Conservation (phyloP, 2,797 vertebrate genomes). For the Catamblyrhynchus diadema region DNA sequence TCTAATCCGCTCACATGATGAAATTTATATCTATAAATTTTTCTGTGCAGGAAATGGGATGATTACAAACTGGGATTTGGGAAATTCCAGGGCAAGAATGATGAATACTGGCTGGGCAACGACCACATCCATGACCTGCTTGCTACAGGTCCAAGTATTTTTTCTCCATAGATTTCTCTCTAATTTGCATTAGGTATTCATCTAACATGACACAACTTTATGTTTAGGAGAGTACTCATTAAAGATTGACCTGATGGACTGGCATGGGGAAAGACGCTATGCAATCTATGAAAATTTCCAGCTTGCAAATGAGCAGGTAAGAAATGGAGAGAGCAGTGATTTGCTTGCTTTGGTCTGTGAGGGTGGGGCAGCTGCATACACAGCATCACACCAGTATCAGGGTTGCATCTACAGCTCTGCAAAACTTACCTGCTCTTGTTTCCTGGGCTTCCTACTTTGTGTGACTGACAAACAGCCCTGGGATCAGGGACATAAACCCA, state of each 20-base stretch:
- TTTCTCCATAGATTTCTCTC: background rate
- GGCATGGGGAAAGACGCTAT: slow-evolving; percentile 80
- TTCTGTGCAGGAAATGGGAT: slow-evolving; percentile 82
- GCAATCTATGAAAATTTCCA: slow-evolving; percentile 86
- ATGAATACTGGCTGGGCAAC: slow-evolving; percentile 93
- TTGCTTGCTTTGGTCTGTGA: background rate
- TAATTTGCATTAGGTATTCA: background rate
- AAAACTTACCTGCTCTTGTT: background rate
- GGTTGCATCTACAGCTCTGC: background rate
- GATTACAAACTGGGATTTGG: slow-evolving; percentile 91
- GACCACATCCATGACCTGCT: slow-evolving; percentile 82
- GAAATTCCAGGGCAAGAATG: slow-evolving; percentile 83
- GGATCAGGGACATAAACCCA: background rate
- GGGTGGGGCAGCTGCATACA: background rate
- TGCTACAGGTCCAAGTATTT: slow-evolving; percentile 70
- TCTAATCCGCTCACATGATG: background rate
- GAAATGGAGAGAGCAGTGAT: background rate
- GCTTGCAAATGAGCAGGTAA: slow-evolving; percentile 81
- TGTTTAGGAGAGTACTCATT: slow-evolving; percentile 81
- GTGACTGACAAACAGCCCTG: background rate
- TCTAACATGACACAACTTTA: background rate
- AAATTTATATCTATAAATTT: background rate
- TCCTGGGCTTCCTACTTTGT: background rate
- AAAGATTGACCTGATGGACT: slow-evolving; percentile 90
- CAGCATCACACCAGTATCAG: background rate